Percentiles rank a stretch among this genome's conserved stretches.
These are phyloP conservation scores for Limnephilus auricula DNA, from an alignment of 2,888 invertebrate species.

Conservation along the genomic window DNA sequence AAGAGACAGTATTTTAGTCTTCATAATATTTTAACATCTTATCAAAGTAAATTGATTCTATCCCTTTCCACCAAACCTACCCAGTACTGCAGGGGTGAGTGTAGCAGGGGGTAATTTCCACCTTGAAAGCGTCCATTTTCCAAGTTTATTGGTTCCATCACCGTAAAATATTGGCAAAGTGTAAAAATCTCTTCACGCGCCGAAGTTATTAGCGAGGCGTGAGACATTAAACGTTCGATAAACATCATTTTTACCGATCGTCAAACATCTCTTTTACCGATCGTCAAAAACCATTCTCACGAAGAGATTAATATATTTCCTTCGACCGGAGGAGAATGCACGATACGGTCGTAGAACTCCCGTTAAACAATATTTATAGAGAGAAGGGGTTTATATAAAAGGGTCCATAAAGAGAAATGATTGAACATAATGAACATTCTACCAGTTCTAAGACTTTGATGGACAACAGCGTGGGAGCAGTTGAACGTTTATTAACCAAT, in stretches of 20 bases:
- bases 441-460: slow-evolving; percentile 29
- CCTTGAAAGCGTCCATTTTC: slow-evolving; percentile 5
- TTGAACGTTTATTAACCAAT: not conserved
- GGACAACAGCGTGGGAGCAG: slow-evolving; percentile 8
- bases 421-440: slow-evolving; percentile 45
- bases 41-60: not conserved
- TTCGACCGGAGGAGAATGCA: slow-evolving; percentile 33
- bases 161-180: slow-evolving; percentile 16
- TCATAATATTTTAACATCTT: not conserved
- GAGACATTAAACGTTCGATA: slow-evolving; percentile 35
- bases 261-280: slow-evolving; percentile 19
- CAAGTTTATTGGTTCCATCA: not conserved
- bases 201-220: slow-evolving; percentile 16
- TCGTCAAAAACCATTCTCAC: slow-evolving; percentile 16
- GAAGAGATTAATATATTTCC: slow-evolving; percentile 50
- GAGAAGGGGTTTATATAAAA: slow-evolving; percentile 55
- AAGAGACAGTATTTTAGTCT: not conserved
- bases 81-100: not conserved
- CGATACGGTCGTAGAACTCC: slow-evolving; percentile 51
- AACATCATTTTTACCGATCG: slow-evolving; percentile 25
- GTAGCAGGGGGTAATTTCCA: not conserved
- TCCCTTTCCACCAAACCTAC: not conserved
- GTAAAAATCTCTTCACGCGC: slow-evolving; percentile 25
- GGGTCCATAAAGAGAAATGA: slow-evolving; percentile 52
- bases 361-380: slow-evolving; percentile 59